Base-by-base conservation (phyloP, 2,888 invertebrate species). In the Malthinus flaveolus region DNA sequence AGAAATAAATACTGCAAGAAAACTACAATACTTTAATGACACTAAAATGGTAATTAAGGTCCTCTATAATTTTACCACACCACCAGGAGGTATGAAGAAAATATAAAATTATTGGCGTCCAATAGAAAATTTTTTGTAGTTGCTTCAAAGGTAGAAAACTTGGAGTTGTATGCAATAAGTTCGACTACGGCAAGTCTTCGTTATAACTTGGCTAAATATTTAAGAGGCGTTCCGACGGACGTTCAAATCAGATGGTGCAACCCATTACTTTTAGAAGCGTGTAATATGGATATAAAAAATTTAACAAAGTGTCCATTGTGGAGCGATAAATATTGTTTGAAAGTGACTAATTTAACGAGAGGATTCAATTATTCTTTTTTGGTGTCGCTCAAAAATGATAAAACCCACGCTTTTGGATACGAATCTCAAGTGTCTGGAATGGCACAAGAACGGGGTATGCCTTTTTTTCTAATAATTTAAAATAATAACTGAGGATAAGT, bases 111-210 rank as follows among this genome's bases (percentile, higher is more conserved):
- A 36, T 10, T 13, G 3, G 6, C 32, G 23, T 23, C 23, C 5
- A 23, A 23, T 23, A 23, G 5, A 23, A 23, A 23, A 23, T 3
- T 23, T n/a, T 23, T 73, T 74, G 54, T 50, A 75, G 75, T 73
- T 53, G 74, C 76, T 7, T 66, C 70, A 15, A 39, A 66, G 13
- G 69, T 74, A 1, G 55, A 65, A 59, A 72, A 74, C 58, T 59
- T 76, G 13, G 75, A 77, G 68, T 53, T 75, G 8, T 77, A 76
- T 59, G 67, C 75, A n/a, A 70, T 71, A 3, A 72, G 71, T 46
- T 49, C 62, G 34, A 62, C 69, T 32, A 67, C 67, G 0, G 72
- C 74, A 4, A 68, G 68, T 9, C 55, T 78, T 31, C 65, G 77
- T 15, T 78, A 70, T 64, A 70, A 74, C 48, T 60, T 77, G 42